Base-by-base conservation (phyloP, 30 jellyfish, hydroid and myxozoan species). In the Cassiopea andromeda region DNA sequence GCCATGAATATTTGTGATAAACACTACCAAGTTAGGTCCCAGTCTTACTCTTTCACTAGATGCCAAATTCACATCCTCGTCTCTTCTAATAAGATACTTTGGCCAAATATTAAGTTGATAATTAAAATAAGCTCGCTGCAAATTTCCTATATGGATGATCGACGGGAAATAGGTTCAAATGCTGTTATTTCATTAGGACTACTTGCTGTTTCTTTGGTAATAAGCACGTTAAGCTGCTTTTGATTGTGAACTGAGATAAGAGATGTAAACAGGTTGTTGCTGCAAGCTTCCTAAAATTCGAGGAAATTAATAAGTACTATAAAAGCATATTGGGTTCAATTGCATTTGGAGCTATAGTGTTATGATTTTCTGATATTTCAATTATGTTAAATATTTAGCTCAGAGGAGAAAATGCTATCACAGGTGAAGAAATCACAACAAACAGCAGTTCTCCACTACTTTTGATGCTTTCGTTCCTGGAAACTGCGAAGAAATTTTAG, bases 1-100 rank as follows among this genome's bases (percentile, higher is more conserved):
- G 72, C 93, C 80, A 80, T n/a, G 93, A 48, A 76, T 75, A 76
- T 86, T 78, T 76, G 75, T 79, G 50, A 86, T 86, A 86, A 80
- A 77, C 71, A 86, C 69, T 68, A 17, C 66, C n/a, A 77, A 89
- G 76, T 86, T 76, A 86, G 49, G 79, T 66, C 16, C 45, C 46
- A 86, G 74, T 50, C 89, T 69, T 57, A 49, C 75, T 89, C 15
- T 46, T 77, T 78, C 57, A 78, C 87, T 67, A 27, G 84, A 75
- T 85, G 71, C 85, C 46, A 45, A n/a, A 75, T 88, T 27, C 38
- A 27, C 38, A 0, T 75, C 74, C 16, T 58, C 27, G 48, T 16
- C 86, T 77, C 8, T 54, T 77, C 54, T 48, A 77, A 18, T 6
- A 7, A 75, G 48, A 77, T 15, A 49, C 44, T 69, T 59, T 43